Base-by-base conservation (phyloP, 2,888 invertebrate genomes). In the Plagodis dolabraria region DNA sequence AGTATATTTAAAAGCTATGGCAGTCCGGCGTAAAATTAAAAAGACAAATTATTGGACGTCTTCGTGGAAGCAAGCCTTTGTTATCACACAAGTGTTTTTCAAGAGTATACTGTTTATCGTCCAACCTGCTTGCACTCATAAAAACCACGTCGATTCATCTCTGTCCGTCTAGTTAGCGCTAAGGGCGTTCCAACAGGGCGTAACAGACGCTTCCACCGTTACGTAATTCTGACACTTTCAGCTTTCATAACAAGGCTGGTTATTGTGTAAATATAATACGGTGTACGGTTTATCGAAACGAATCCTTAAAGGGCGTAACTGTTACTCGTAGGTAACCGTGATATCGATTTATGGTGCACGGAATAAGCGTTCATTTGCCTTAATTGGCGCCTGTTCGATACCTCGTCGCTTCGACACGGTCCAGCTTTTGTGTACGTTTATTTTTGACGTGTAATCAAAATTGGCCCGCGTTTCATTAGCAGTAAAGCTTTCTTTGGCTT, bases 1-100 rank as follows among this genome's bases (percentile, higher is more conserved):
- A 80, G 56, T 81, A 84, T 83, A 87, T 87, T 69, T 85, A 85
- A 91, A 87, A 88, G 87, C 89, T 83, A 89, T 86, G 85, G 82
- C 88, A 89, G 89, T 89, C 89, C 86, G 86, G 83, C 82, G 88
- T 91, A 89, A 92, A 92, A 92, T 92, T 92, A 92, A 92, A 92
- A 92, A 91, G 92, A 92, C 92, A 92, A 92, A 92, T 92, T 92
- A 92, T 92, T 89, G 89, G 84, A 90, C 89, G 87, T 91, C 86
- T 92, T 92, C 92, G 88, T 90, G 87, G 92, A 92, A 92, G 85
- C 82, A 80, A 84, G 86, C 86, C 89, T 92, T 92, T 92, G 92
- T 92, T 92, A 92, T 91, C 88, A 88, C 89, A 89, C 90, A 89
- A 92, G 92, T 92, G 92, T 91, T 92, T 92, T 92, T 91, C 89